Evolutionary conservation across 2,113 vertebrate genomes (phyloP).

Genomic region (Calonectris borealis): DNA sequence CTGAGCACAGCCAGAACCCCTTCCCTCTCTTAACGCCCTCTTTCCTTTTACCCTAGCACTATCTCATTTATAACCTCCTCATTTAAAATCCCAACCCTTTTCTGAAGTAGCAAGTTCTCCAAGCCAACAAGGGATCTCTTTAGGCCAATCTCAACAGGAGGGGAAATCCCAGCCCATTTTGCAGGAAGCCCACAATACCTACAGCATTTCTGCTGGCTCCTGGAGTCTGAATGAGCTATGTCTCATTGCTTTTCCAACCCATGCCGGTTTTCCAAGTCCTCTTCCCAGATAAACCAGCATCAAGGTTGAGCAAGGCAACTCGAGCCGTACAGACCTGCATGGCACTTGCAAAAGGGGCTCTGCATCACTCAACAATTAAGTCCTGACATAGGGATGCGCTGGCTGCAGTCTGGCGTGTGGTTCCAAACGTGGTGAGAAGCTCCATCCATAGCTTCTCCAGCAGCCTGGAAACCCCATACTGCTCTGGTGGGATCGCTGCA

Average conservation of each 20-base stretch:
- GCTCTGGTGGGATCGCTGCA: neutral
- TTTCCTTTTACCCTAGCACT: neutral
- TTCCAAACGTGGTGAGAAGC: neutral
- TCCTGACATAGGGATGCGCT: neutral
- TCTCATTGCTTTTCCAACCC: neutral
- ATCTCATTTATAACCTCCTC: neutral
- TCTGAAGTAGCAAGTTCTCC: neutral
- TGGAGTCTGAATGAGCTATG: neutral
- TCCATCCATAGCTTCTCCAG: neutral
- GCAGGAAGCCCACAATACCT: neutral
- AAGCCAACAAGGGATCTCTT: neutral
- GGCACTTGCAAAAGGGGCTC: neutral
- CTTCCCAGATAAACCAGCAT: neutral
- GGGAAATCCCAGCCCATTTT: neutral
- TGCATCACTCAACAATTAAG: neutral
- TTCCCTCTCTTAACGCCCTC: neutral
- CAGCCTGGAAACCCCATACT: neutral
- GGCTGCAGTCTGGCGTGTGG: neutral
- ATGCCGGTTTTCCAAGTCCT: neutral
- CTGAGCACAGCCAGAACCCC: neutral
- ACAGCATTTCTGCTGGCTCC: neutral
- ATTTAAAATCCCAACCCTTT: neutral
- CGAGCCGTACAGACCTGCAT: fast-evolving
- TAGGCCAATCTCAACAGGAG: neutral
- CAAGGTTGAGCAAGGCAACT: neutral